Base-by-base conservation (phyloP, 2,113 vertebrate species). In the Nycticebus coucang region DNA sequence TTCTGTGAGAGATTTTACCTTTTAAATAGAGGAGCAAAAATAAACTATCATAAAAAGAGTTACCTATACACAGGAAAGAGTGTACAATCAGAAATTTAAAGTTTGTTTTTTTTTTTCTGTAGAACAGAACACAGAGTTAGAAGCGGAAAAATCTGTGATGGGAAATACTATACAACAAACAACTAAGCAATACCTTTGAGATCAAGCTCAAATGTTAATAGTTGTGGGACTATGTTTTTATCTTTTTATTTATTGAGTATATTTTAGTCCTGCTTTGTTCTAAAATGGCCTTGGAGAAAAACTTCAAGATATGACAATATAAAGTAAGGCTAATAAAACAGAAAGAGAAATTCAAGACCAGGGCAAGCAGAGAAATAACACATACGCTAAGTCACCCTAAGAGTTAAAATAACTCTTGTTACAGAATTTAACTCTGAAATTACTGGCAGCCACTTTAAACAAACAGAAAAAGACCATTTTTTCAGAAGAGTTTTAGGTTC, bases 201-300 rank as follows among this genome's bases (percentile, higher is more conserved):
- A 81, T 59, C 57, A 69, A 89, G 7, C 24, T 94, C 69, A 72
- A 55, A 82, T 60, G 14, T 66, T 92, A 89, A 82, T 14, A 69
- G 50, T 28, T 68, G 50, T 12, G 69, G 57, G 41, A 57, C 59
- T 84, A 28, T 21, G 26, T 74, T 64, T 85, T 91, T 57, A 60
- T 90, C 1, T 69, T 94, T 71, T 59, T 79, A 84, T 74, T 28
- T 78, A 81, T 11, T 78, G 62, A 89, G 45, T 89, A 87, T 68
- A 74, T 60, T 82, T 92, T 93, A 69, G 62, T 57, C 17, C 62
- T 86, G 19, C 35, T 88, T 87, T 18, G 91, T 87, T 91, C 93
- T 92, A 84, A 60, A 89, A 55, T 71, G 30, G 4, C 50, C n/a
- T 94, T 69, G 7, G 68, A 95, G 28, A 68, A 97, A 94, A 90